Evolutionary conservation across 2,797 vertebrate species (phyloP).

Genomic region (Phoeniculus purpureus): DNA sequence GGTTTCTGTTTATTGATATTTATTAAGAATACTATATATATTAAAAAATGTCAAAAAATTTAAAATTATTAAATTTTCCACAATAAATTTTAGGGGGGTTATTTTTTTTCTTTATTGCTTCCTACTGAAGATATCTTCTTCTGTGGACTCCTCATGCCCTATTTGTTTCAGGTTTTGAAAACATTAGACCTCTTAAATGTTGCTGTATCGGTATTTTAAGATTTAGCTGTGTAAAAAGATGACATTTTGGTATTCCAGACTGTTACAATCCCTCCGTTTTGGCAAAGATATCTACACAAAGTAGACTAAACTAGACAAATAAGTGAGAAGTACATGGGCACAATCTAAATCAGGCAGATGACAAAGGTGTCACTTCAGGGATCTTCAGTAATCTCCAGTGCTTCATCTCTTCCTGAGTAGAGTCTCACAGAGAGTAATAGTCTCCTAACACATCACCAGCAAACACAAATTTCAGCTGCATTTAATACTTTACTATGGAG

Average conservation of each 20-base stretch:
- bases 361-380: not conserved
- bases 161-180: not conserved
- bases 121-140: not conserved
- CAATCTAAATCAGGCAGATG: not conserved
- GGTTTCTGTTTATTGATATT: not conserved
- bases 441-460: not conserved
- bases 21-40: not conserved
- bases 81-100: not conserved
- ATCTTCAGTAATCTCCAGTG: not conserved
- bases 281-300: not conserved
- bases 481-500: not conserved
- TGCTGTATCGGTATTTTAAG: not conserved
- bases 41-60: too few species aligned
- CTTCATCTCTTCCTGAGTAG: not conserved
- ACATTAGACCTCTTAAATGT: not conserved
- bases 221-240: not conserved
- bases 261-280: not conserved
- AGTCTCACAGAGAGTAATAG: not conserved
- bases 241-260: not conserved
- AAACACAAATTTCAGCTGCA: not conserved
- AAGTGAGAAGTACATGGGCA: not conserved
- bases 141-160: not conserved
- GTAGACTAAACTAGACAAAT: not conserved
- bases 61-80: not conserved
- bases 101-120: not conserved